Percentiles rank a stretch among this genome's conserved stretches.
phyloP scores from a whole-genome alignment of 1,140 invertebrate genomes.

The Heliconius hewitsoni region DNA sequence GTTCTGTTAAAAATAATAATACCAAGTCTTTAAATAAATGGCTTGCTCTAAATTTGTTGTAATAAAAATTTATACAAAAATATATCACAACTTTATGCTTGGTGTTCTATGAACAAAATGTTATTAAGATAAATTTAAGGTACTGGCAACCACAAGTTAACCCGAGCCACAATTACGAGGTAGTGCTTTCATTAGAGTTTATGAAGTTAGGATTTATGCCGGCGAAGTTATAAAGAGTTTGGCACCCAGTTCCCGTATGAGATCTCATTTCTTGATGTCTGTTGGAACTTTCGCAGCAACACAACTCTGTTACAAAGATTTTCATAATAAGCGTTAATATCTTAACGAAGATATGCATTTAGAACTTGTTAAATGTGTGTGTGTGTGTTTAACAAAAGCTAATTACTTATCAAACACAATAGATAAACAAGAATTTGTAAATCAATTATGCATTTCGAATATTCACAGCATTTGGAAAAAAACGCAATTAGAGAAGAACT shows the following conservation, averaged over 20 bases:
- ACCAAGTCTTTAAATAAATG: too few species aligned
- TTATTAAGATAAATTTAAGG: slow-evolving; percentile 31
- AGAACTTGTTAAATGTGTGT: too few species aligned
- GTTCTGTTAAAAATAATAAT: too few species aligned
- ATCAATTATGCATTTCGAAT: not conserved
- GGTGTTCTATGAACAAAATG: slow-evolving; percentile 22
- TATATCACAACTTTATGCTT: slow-evolving; percentile 9
- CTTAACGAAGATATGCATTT: not conserved
- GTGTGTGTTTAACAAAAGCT: too few species aligned
- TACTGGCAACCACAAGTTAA: slow-evolving; percentile 27
- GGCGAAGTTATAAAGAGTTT: slow-evolving; percentile 35
- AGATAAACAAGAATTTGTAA: not conserved
- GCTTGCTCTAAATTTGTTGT: not conserved
- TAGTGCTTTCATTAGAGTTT: slow-evolving; percentile 40
- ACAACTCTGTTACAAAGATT: not conserved
- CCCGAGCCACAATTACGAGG: slow-evolving; percentile 34
- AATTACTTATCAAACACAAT: not conserved
- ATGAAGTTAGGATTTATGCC: slow-evolving; percentile 37
- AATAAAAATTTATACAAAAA: not conserved
- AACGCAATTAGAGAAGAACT: slow-evolving; percentile 55
- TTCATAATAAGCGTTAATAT: not conserved
- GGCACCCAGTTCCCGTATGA: slow-evolving; percentile 13
- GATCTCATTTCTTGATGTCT: slow-evolving; percentile 17
- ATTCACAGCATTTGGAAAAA: slow-evolving; percentile 20
- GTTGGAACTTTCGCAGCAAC: not conserved